Conservation (phyloP, 2,113 vertebrate genomes). For the Connochaetes taurinus region DNA sequence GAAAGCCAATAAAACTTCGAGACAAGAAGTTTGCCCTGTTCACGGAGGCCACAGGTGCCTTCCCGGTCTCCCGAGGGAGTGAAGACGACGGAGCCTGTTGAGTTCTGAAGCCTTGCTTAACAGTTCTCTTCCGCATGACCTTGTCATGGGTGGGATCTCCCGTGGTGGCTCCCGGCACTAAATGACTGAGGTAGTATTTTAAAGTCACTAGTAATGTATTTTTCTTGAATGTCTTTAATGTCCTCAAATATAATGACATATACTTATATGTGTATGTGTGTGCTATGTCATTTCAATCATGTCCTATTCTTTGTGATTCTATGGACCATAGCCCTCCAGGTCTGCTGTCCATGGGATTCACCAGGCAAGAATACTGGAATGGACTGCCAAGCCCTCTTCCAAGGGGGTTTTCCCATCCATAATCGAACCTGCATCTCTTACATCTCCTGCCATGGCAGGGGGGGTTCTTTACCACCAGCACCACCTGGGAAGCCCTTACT, state of each 20-base stretch:
- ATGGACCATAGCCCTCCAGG: background rate
- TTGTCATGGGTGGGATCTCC: no score
- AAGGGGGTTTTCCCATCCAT: background rate
- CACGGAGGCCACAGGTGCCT: no score
- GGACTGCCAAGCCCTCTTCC: background rate
- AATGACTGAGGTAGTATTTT: background rate
- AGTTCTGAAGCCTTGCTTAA: no score
- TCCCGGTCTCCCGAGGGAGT: no score
- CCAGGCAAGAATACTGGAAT: background rate
- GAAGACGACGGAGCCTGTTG: no score
- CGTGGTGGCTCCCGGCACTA: no score
- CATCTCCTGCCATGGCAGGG: background rate
- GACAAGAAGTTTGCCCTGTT: no score
- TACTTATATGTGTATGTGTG: background rate
- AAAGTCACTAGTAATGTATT: background rate
- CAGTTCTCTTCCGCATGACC: no score
- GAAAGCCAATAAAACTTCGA: no score
- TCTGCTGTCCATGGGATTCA: background rate
- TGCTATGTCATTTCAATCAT: background rate
- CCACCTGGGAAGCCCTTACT: background rate
- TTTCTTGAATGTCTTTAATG: background rate
- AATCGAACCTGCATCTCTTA: background rate
- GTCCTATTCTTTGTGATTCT: background rate
- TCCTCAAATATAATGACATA: background rate
- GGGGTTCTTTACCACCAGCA: background rate